A percentile compares a stretch with the other conserved stretches of the same genome.
phyloP scores from a whole-genome alignment of 2,888 invertebrate genomes.

The Tupiocoris notatus region DNA sequence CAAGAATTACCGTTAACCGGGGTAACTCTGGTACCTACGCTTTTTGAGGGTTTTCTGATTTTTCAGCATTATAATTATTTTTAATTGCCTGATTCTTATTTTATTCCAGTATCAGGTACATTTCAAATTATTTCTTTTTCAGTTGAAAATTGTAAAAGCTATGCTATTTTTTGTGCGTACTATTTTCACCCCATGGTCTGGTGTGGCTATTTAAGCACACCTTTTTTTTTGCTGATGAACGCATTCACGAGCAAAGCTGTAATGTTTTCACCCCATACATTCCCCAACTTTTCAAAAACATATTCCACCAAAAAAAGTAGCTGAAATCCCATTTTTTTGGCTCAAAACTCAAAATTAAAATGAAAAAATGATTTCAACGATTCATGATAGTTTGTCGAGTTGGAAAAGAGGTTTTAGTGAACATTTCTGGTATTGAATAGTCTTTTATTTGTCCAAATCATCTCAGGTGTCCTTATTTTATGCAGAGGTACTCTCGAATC shows the following conservation, averaged over 20 bases:
- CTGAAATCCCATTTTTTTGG: constrained; percentile 5
- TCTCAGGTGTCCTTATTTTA: neutral
- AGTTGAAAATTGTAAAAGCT: too few species aligned
- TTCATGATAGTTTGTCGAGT: neutral
- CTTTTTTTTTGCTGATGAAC: constrained; percentile 5
- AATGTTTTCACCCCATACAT: constrained; percentile 13
- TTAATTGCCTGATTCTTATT: too few species aligned
- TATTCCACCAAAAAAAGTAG: constrained; percentile 4
- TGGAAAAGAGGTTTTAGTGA: constrained; percentile 10
- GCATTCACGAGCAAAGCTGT: neutral
- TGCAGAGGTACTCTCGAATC: neutral
- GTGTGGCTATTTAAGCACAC: too few species aligned
- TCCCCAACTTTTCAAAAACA: constrained; percentile 5
- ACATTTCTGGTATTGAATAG: neutral
- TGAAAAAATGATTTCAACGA: constrained; percentile 1
- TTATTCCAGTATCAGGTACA: too few species aligned
- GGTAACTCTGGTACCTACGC: too few species aligned
- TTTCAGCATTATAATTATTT: too few species aligned
- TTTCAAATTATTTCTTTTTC: too few species aligned
- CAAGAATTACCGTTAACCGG: too few species aligned
- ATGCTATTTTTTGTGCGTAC: too few species aligned
- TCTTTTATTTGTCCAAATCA: neutral
- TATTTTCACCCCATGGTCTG: too few species aligned
- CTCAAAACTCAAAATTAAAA: constrained; percentile 6
- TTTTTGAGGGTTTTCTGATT: too few species aligned